Evolutionary conservation across 2,113 vertebrate species (phyloP), one percentile per base, ranked within the genome.

Genomic region (Maccullochella peelii): DNA sequence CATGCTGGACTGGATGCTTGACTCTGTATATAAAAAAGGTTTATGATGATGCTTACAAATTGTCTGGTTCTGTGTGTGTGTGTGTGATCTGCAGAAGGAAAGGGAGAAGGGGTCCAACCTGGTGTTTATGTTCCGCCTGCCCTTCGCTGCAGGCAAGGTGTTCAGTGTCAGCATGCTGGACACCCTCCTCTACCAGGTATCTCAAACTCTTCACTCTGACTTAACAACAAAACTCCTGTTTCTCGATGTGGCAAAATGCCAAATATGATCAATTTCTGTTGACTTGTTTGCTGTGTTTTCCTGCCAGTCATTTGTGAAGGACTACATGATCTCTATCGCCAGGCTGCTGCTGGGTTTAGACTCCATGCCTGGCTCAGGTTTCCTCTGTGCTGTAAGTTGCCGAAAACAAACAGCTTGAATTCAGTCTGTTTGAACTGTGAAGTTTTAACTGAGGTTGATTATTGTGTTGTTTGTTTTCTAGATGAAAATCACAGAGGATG

Each of bases 81-180:
- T 83, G 73, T 71, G 71, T 88, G 52, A 69, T 77, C 82, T 86
- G 65, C 91, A 97, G 96, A 96, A 96, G 91, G 96, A 97, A 86
- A 92, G 95, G 81, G 96, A 97, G 85, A 95, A 95, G 11, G 96
- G 96, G 3, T 97, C 96, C 85, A 97, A 97, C 91, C 91, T 97
- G 87, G 95, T 96, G 76, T 96, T 96, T 80, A 96, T 97, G 96
- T 97, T 97, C 92, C 95, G 96, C 23, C 86, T 96, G 89, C 96
- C 96, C 15, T 97, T 97, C 20, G 95, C 96, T 49, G 96, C 96
- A 23, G 96, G 96, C 77, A 96, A 96, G 78, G 96, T 97, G 67
- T 97, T 97, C 90, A 97, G 96, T 42, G 96, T 97, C 82, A 97
- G 96, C 91, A 97, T 96, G 96, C 84, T 97, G 84, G 96, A 97